Percentiles rank a stretch among this genome's conserved stretches.
These are phyloP conservation scores for Ichneumon xanthorius DNA, from an alignment of 2,888 invertebrate species.

Conservation along the genomic window DNA sequence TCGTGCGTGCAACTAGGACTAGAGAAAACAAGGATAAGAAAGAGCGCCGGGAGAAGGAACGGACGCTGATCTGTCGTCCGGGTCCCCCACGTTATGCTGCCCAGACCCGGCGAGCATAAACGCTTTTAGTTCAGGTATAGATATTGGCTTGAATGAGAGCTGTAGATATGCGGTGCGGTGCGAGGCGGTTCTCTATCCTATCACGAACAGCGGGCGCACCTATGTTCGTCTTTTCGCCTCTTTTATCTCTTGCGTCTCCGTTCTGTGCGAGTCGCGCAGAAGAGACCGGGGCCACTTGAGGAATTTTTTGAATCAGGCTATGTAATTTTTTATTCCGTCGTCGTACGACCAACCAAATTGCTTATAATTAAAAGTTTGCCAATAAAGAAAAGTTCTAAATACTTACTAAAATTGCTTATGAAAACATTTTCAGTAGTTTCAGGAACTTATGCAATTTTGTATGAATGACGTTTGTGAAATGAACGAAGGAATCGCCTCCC, in stretches of 20 bases:
- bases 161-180: background rate
- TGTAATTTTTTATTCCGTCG: background rate
- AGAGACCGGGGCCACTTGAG: slow-evolving; percentile 11
- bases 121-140: slow-evolving; percentile 42
- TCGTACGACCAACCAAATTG: background rate
- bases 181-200: slow-evolving; percentile 20
- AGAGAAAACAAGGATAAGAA: slow-evolving; percentile 64
- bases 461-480: background rate
- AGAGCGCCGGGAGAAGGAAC: slow-evolving; percentile 22
- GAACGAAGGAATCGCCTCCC: too few relatives aligned
- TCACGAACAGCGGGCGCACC: slow-evolving; percentile 34
- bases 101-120: slow-evolving; percentile 30
- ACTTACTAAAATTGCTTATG: background rate
- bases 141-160: slow-evolving; percentile 29
- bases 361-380: background rate
- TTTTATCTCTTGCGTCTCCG: background rate
- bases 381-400: background rate
- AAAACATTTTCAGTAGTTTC: background rate
- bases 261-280: background rate
- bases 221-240: slow-evolving; percentile 33
- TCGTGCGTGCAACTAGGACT: slow-evolving; percentile 47
- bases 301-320: background rate
- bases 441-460: background rate
- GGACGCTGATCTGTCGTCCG: slow-evolving; percentile 13
- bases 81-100: slow-evolving; percentile 23